These are phyloP conservation scores for Poliocrania exsul DNA, from an alignment of 2,797 vertebrate genomes.

Conservation along the genomic window DNA sequence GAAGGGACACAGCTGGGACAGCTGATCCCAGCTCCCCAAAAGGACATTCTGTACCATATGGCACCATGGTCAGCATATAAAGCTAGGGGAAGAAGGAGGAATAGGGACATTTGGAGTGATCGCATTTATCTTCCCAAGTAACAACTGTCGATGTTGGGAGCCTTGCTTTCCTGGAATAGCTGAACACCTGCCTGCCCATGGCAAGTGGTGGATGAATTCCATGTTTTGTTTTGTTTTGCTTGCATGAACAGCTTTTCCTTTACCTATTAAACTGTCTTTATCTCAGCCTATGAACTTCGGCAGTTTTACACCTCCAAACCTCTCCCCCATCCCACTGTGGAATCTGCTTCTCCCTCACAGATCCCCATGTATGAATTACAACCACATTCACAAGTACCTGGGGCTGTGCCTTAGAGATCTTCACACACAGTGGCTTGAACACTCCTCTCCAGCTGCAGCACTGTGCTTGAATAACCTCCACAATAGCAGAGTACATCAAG, in stretches of 20 bases:
- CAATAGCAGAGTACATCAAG: not conserved
- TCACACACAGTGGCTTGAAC: not conserved
- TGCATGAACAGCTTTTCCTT: not conserved
- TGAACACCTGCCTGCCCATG: not conserved
- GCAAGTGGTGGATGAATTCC: not conserved
- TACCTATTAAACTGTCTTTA: not conserved
- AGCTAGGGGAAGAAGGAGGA: not conserved
- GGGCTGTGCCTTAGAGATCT: not conserved
- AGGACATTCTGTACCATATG: not conserved
- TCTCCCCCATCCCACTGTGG: not conserved
- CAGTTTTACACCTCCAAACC: not conserved
- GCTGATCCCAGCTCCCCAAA: not conserved
- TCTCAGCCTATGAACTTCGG: not conserved
- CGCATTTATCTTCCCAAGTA: not conserved
- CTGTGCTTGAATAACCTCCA: not conserved
- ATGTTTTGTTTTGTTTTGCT: not conserved
- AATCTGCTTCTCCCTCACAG: not conserved
- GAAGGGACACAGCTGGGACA: not conserved
- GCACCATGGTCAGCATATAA: not conserved
- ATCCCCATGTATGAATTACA: not conserved
- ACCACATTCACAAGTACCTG: not conserved
- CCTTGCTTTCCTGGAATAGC: not conserved
- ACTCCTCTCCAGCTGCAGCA: not conserved
- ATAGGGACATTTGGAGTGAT: fast-evolving
- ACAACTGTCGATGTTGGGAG: fast-evolving